A percentile compares a stretch with the other conserved stretches of the same genome.
Evolutionary conservation across 2,888 invertebrate species (phyloP).

Genomic region (Ypsolopha scabrella): DNA sequence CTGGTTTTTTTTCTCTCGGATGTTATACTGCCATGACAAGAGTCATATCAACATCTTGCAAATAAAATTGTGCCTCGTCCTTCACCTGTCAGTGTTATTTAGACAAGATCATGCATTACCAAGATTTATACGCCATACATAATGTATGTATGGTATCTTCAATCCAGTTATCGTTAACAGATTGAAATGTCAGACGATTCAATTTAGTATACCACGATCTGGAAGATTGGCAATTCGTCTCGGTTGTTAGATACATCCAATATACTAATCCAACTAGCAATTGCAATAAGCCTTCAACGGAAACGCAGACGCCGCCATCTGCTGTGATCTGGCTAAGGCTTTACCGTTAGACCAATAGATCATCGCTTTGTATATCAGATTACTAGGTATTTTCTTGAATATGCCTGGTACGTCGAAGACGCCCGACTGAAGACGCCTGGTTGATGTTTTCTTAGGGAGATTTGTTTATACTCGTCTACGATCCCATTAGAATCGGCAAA

Average conservation of each 20-base stretch:
- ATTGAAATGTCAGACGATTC: conserved; percentile 25
- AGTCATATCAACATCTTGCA: too few relatives aligned
- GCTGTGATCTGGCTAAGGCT: background rate
- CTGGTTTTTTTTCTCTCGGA: background rate
- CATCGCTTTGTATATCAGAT: too few relatives aligned
- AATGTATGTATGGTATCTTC: background rate
- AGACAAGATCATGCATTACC: too few relatives aligned
- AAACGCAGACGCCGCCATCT: conserved; percentile 4
- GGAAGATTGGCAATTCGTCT: conserved; percentile 42
- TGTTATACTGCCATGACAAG: too few relatives aligned
- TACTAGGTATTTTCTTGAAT: too few relatives aligned
- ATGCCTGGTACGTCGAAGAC: too few relatives aligned
- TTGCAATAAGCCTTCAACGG: conserved; percentile 21
- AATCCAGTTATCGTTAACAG: background rate
- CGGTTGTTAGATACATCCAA: conserved; percentile 28
- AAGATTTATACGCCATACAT: background rate
- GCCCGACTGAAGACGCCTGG: too few relatives aligned
- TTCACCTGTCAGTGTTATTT: too few relatives aligned
- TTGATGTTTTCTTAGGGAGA: too few relatives aligned
- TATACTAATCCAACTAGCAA: conserved; percentile 40
- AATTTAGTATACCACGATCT: conserved; percentile 27
- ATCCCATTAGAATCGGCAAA: too few relatives aligned
- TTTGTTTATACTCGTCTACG: too few relatives aligned
- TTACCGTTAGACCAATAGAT: background rate
- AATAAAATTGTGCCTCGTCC: too few relatives aligned